Evolutionary conservation across 2,888 invertebrate species (phyloP).

Genomic region (Xestoiulus laeticollis): DNA sequence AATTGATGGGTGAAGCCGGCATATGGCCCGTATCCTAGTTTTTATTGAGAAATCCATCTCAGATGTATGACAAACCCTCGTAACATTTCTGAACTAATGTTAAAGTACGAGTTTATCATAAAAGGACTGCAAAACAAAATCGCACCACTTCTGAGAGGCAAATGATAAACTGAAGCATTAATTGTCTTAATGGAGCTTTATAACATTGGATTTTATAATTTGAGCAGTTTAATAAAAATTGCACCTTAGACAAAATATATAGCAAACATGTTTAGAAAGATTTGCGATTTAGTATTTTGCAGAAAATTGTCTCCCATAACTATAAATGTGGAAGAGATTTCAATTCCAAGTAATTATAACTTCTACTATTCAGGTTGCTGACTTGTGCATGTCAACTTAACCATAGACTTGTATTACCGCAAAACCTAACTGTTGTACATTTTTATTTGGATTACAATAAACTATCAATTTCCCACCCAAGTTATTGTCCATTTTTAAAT

Average conservation of each 20-base stretch:
- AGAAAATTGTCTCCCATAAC: neutral
- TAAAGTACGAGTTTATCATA: too few relatives aligned
- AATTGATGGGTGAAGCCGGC: neutral
- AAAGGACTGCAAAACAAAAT: too few relatives aligned
- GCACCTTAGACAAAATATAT: neutral
- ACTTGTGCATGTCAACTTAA: neutral
- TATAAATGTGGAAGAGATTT: neutral
- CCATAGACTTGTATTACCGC: neutral
- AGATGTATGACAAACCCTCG: too few relatives aligned
- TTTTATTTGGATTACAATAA: neutral
- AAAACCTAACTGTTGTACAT: constrained; percentile 24
- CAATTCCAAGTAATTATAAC: too few relatives aligned
- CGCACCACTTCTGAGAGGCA: too few relatives aligned
- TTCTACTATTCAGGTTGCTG: neutral
- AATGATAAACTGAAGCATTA: too few relatives aligned
- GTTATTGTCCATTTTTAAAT: neutral
- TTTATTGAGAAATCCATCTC: too few relatives aligned
- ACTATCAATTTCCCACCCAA: neutral
- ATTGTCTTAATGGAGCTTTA: too few relatives aligned
- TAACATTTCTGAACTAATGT: too few relatives aligned
- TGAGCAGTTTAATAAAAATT: neutral
- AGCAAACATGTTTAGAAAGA: neutral
- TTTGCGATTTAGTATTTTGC: neutral
- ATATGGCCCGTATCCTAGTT: too few relatives aligned
- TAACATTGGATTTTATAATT: too few relatives aligned